Percentiles rank a stretch among this genome's conserved stretches.
Evolutionary conservation across 2,113 vertebrate genomes (phyloP).

Genomic region (Microtus oregoni): DNA sequence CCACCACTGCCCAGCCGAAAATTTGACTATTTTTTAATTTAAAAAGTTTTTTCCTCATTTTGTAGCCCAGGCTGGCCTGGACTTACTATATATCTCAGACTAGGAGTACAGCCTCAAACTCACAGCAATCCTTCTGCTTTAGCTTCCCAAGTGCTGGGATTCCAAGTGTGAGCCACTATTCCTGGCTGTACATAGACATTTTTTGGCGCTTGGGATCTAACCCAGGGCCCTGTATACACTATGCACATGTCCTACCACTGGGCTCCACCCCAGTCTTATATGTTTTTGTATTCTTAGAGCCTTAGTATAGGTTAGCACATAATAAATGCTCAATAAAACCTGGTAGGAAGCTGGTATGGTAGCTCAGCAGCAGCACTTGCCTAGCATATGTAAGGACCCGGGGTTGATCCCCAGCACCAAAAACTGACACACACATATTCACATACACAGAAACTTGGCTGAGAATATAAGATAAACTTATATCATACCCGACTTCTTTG

Average conservation of each 20-base stretch:
- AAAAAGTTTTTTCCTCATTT: neutral
- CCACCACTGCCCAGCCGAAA: neutral
- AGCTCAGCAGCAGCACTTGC: neutral
- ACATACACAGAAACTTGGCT: neutral
- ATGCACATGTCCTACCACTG: too few relatives aligned
- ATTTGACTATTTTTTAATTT: neutral
- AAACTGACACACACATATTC: neutral
- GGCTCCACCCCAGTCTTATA: neutral
- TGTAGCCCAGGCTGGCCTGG: neutral
- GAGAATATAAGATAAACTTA: slow-evolving; percentile 29
- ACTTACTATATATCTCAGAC: neutral
- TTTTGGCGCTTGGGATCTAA: neutral
- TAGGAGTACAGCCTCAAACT: neutral
- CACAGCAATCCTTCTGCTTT: neutral
- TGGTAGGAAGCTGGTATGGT: neutral
- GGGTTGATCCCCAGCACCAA: neutral
- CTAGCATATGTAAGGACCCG: neutral
- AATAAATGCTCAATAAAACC: neutral
- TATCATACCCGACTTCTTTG: slow-evolving; percentile 93
- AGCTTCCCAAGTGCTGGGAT: neutral
- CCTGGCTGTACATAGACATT: neutral
- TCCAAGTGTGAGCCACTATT: neutral
- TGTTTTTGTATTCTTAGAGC: slow-evolving; percentile 1
- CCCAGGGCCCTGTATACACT: neutral
- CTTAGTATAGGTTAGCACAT: neutral